Evolutionary conservation across 2,797 vertebrate species (phyloP).

Genomic region (Ciconia nigra): DNA sequence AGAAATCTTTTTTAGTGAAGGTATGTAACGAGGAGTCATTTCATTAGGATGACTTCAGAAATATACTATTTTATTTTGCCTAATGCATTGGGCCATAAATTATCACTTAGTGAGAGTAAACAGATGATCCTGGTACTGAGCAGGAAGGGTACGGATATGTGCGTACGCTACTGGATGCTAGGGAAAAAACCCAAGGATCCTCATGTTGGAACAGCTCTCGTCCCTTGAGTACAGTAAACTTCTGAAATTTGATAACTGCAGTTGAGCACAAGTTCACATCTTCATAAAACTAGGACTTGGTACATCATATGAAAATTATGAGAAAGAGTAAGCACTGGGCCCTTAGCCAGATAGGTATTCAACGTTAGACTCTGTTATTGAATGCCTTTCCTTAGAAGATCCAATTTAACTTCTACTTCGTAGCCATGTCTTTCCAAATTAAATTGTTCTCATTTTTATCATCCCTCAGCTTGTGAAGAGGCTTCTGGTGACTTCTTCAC

Average conservation of each 20-base stretch:
- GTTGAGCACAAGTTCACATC: neutral
- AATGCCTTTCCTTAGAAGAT: neutral
- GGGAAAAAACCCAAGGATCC: too few species aligned
- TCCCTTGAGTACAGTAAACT: neutral
- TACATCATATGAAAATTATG: neutral
- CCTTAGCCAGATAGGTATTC: neutral
- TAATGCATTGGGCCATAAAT: neutral
- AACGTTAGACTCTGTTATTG: too few species aligned
- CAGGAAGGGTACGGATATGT: neutral
- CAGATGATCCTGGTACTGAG: neutral
- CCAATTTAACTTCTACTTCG: neutral
- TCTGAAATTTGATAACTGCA: neutral
- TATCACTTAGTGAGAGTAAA: neutral
- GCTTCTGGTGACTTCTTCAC: neutral
- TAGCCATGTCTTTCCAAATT: neutral
- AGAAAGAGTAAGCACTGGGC: neutral
- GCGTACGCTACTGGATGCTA: accelerated
- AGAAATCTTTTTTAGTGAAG: neutral
- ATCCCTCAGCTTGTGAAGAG: neutral
- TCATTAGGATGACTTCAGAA: neutral
- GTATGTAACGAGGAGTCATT: neutral
- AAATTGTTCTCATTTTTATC: neutral
- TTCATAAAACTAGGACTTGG: neutral
- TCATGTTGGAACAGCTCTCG: accelerated
- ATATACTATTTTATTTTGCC: neutral